Conservation (phyloP, 2,888 invertebrate species). For the Phortica magna region DNA sequence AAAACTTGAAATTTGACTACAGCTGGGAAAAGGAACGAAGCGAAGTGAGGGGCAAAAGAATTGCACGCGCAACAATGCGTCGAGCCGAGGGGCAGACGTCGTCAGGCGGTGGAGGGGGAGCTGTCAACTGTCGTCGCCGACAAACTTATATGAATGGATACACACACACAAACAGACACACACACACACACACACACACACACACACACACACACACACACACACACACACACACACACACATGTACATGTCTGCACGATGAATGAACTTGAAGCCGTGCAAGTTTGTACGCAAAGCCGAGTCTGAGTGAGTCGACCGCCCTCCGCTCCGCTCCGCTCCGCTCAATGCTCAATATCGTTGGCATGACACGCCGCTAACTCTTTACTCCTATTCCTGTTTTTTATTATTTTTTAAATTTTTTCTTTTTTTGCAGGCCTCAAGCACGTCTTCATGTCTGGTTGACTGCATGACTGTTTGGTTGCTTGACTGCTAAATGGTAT, state of each 20-base stretch:
- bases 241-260: not conserved
- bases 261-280: constrained; percentile 13
- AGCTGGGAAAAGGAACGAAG: constrained; percentile 42
- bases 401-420: not conserved
- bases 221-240: not conserved
- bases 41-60: constrained; percentile 9
- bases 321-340: not conserved
- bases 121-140: constrained; percentile 60
- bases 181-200: not conserved
- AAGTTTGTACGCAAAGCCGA: not conserved
- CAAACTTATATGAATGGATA: not conserved
- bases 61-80: constrained; percentile 48
- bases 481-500: constrained; percentile 72
- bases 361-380: not conserved
- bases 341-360: not conserved
- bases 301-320: too few species aligned
- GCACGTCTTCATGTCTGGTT: constrained; percentile 40
- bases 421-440: not conserved
- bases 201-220: not conserved
- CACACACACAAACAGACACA: not conserved
- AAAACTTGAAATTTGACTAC: constrained; percentile 68
- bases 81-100: constrained; percentile 30
- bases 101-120: constrained; percentile 62
- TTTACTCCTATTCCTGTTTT: not conserved
- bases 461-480: constrained; percentile 52